These are phyloP conservation scores for Boulengeromyrus knoepffleri DNA, from an alignment of 2,113 vertebrate species.

Conservation along the genomic window DNA sequence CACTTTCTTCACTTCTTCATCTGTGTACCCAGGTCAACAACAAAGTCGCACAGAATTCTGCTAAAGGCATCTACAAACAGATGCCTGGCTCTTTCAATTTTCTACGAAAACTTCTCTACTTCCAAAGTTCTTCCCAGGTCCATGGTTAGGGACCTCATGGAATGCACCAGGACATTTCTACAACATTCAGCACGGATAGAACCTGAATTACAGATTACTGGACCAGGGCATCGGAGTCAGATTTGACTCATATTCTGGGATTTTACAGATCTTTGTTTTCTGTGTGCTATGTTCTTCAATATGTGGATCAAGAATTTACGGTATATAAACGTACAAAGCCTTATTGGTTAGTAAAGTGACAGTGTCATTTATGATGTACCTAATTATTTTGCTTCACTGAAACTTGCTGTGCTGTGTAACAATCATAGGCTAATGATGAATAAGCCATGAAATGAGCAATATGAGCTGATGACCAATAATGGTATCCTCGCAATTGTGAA, in stretches of 20 bases:
- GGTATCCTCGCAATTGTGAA: background rate
- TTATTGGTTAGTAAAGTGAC: background rate
- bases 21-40: constrained; percentile 69
- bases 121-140: constrained; percentile 39
- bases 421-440: background rate
- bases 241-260: background rate
- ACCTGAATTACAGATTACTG: background rate
- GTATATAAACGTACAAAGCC: background rate
- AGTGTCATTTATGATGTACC: background rate
- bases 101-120: constrained; percentile 82
- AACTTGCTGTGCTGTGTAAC: background rate
- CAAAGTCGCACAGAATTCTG: constrained; percentile 67
- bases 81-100: constrained; percentile 88
- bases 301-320: background rate
- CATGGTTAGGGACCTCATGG: background rate
- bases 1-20: constrained; percentile 1
- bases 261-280: background rate
- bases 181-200: background rate
- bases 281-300: background rate
- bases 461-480: background rate
- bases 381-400: background rate
- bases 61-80: constrained; percentile 80
- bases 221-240: background rate
- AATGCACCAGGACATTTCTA: background rate
- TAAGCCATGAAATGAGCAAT: background rate